Evolutionary conservation across 2,113 vertebrate genomes (phyloP).

Genomic region (Meleagris gallopavo): DNA sequence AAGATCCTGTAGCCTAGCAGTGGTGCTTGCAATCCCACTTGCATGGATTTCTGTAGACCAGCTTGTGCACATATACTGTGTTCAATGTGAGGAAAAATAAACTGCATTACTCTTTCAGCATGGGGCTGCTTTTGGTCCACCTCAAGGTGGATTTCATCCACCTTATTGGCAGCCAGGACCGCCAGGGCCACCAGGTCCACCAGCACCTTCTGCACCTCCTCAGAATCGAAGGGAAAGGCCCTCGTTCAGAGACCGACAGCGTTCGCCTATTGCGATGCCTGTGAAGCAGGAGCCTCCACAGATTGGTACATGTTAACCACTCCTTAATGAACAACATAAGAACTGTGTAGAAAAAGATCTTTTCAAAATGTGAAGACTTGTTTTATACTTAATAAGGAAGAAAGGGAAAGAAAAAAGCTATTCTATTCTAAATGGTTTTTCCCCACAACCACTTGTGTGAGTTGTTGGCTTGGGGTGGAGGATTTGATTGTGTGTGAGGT

Average conservation of each 20-base stretch:
- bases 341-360: background rate
- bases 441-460: background rate
- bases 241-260: constrained; percentile 91
- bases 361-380: background rate
- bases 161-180: constrained; percentile 97
- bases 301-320: constrained; percentile 85
- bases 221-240: constrained; percentile 94
- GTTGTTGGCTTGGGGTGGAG: background rate
- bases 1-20: constrained; percentile 57
- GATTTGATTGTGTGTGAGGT: background rate
- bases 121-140: constrained; percentile 92
- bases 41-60: constrained; percentile 80
- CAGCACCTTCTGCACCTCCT: constrained; percentile 89
- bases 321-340: constrained; percentile 45
- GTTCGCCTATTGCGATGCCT: constrained; percentile 92
- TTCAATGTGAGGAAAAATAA: constrained; percentile 83
- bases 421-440: background rate
- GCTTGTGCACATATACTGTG: constrained; percentile 71
- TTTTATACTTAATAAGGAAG: background rate
- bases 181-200: constrained; percentile 82
- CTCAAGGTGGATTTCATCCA: constrained; percentile 90
- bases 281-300: constrained; percentile 92
- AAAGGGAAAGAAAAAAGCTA: background rate
- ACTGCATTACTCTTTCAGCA: constrained; percentile 89
- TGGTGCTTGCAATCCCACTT: constrained; percentile 66